Conservation (phyloP, 2,888 invertebrate genomes). For the Atrina japonica region DNA sequence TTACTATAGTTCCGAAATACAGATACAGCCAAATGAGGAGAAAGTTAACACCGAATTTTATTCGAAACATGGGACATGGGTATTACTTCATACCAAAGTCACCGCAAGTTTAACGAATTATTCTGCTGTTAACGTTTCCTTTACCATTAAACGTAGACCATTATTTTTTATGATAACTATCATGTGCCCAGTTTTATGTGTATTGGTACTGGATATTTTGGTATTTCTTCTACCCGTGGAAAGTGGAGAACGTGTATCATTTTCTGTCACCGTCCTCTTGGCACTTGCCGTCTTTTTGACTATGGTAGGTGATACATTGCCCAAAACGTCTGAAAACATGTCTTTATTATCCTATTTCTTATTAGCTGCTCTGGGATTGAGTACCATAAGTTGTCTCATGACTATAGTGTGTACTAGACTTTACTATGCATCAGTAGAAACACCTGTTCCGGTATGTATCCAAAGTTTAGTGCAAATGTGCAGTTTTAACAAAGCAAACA, state of each 20-base stretch:
- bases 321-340: conserved; percentile 47
- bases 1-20: conserved; percentile 17
- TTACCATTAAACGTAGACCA: conserved; percentile 43
- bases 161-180: conserved; percentile 42
- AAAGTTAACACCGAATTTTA: conserved; percentile 18
- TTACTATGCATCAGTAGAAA: no score
- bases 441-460: no score
- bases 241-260: conserved; percentile 46
- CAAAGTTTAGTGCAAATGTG: no score
- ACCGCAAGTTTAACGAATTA: no score
- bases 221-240: conserved; percentile 47
- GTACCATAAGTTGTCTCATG: conserved; percentile 39
- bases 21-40: neutral
- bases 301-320: conserved; percentile 46
- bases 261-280: conserved; percentile 45
- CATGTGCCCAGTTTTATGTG: conserved; percentile 43
- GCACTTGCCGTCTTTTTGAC: conserved; percentile 49
- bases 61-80: conserved; percentile 42
- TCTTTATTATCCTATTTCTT: conserved; percentile 41
- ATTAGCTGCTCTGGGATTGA: conserved; percentile 31
- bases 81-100: neutral
- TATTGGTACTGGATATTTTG: conserved; percentile 40
- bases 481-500: no score
- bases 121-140: neutral
- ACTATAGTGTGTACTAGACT: no score